phyloP scores from a whole-genome alignment of 2,888 invertebrate genomes.

The Tricholauxania praeusta region DNA sequence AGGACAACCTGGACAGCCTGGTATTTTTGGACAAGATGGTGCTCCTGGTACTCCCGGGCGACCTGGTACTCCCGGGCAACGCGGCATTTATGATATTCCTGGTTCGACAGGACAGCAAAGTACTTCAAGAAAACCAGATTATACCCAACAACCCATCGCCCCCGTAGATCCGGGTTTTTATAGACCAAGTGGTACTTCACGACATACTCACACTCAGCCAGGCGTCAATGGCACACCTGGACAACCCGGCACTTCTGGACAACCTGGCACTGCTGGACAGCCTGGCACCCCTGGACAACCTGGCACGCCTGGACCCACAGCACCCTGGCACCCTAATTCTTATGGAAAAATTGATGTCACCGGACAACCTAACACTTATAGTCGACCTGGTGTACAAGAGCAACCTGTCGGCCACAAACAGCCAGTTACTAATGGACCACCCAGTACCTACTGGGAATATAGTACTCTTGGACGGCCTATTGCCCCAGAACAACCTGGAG shows the following conservation, averaged over 20 bases:
- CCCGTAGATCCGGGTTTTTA: too few relatives aligned
- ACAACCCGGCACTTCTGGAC: not conserved
- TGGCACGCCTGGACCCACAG: constrained; percentile 31
- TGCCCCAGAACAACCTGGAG: constrained; percentile 3
- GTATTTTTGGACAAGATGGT: constrained; percentile 14
- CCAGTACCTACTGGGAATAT: not conserved
- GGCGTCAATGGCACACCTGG: too few relatives aligned
- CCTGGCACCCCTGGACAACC: too few relatives aligned
- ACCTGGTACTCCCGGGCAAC: not conserved
- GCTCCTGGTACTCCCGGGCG: constrained; percentile 26
- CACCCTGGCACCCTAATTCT: too few relatives aligned
- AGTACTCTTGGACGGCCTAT: constrained; percentile 16
- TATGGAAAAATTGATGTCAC: too few relatives aligned
- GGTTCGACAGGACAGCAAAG: not conserved
- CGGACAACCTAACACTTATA: too few relatives aligned
- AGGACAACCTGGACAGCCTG: constrained; percentile 17
- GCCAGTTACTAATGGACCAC: constrained; percentile 17
- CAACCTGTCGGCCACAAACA: too few relatives aligned
- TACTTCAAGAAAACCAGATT: not conserved
- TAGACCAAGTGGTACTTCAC: too few relatives aligned
- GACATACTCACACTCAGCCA: too few relatives aligned
- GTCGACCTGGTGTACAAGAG: too few relatives aligned
- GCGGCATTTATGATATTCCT: constrained; percentile 8
- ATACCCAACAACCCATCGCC: too few relatives aligned
- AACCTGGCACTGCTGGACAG: too few relatives aligned